phyloP scores from a whole-genome alignment of 1,140 invertebrate species.

The Episyrphus balteatus region DNA sequence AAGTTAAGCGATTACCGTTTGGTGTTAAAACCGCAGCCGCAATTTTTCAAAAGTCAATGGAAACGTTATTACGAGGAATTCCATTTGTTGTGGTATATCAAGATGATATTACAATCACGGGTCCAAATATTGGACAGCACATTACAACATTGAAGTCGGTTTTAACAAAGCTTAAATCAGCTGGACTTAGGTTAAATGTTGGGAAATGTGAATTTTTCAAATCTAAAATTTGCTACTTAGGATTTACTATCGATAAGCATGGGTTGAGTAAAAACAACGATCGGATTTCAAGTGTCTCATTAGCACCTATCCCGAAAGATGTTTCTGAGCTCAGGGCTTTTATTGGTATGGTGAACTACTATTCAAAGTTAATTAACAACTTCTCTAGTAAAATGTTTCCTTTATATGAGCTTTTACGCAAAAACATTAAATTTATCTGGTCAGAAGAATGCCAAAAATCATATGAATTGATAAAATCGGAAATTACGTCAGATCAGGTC shows the following conservation, averaged over 20 bases:
- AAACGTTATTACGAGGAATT: slow-evolving; percentile 21
- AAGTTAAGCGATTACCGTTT: slow-evolving; percentile 19
- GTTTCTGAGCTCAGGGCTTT: slow-evolving; percentile 20
- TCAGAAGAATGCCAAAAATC: slow-evolving; percentile 13
- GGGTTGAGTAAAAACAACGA: slow-evolving; percentile 14
- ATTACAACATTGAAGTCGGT: slow-evolving; percentile 5
- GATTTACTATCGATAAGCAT: slow-evolving; percentile 16
- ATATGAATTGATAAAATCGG: slow-evolving; percentile 17
- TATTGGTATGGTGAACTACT: slow-evolving; percentile 30
- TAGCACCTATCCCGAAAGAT: slow-evolving; percentile 16
- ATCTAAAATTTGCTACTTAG: slow-evolving; percentile 20
- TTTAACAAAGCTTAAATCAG: slow-evolving; percentile 2
- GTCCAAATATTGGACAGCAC: slow-evolving; percentile 15
- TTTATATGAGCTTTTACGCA: slow-evolving; percentile 17
- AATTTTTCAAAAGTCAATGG: slow-evolving; percentile 36
- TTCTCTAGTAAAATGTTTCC: slow-evolving; percentile 16
- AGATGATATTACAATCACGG: slow-evolving; percentile 33
- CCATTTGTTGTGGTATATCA: slow-evolving; percentile 14
- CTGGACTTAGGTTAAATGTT: slow-evolving; percentile 16
- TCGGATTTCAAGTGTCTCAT: slow-evolving; percentile 14
- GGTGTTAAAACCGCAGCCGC: slow-evolving; percentile 23
- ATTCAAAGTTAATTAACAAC: slow-evolving; percentile 25
- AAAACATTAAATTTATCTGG: slow-evolving; percentile 18
- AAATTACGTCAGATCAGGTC: slow-evolving; percentile 15
- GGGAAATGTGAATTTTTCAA: slow-evolving; percentile 22